Evolutionary conservation across 1,140 invertebrate genomes (phyloP).

Genomic region (Drosophila santomea): DNA sequence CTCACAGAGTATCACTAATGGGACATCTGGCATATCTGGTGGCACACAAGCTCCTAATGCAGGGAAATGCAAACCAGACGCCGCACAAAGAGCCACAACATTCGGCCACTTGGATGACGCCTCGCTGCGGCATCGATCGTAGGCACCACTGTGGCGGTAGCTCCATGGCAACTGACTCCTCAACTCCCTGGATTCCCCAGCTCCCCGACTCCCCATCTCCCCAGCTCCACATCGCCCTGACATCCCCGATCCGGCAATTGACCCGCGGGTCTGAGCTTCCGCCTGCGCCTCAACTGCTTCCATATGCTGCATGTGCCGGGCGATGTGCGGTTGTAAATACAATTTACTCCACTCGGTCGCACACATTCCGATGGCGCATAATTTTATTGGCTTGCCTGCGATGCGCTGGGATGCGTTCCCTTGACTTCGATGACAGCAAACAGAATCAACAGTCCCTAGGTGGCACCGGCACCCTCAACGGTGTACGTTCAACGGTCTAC

Average conservation of each 20-base stretch:
- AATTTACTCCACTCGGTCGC: slow-evolving; percentile 74
- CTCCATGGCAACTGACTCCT: neutral
- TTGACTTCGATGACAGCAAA: slow-evolving; percentile 60
- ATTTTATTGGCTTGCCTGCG: slow-evolving; percentile 71
- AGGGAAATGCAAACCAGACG: slow-evolving; percentile 21
- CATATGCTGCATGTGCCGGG: slow-evolving; percentile 34
- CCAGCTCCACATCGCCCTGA: neutral
- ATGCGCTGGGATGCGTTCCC: slow-evolving; percentile 30
- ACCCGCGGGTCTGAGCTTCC: slow-evolving; percentile 25
- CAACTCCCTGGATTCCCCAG: neutral
- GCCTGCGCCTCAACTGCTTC: slow-evolving; percentile 29
- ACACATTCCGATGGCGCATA: slow-evolving; percentile 76
- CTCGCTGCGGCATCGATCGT: slow-evolving; percentile 16
- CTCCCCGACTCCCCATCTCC: neutral
- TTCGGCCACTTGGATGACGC: slow-evolving; percentile 37
- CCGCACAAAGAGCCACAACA: slow-evolving; percentile 26
- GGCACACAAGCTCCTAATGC: neutral
- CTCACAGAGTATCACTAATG: neutral
- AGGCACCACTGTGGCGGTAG: slow-evolving; percentile 19
- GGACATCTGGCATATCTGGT: neutral
- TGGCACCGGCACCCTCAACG: slow-evolving; percentile 19
- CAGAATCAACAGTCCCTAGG: slow-evolving; percentile 67
- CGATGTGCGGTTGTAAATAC: slow-evolving; percentile 60
- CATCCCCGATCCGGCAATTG: slow-evolving; percentile 27
- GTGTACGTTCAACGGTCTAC: neutral